Evolutionary conservation across 2,888 invertebrate genomes (phyloP).

Genomic region (Drosophila nr. fundita): DNA sequence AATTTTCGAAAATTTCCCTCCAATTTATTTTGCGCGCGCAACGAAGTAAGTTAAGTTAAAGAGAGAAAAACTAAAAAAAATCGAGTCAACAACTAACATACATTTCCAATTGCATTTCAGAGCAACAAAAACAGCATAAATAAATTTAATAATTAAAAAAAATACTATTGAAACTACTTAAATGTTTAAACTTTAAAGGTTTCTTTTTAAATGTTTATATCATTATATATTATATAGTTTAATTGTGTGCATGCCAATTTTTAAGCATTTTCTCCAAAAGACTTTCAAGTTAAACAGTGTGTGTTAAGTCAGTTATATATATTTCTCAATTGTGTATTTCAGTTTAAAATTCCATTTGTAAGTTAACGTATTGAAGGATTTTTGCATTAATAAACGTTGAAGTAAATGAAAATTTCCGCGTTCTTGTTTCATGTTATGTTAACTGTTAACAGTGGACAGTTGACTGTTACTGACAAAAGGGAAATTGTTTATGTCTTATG

Average conservation of each 20-base stretch:
- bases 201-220: conserved; percentile 55
- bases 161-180: conserved; percentile 27
- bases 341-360: conserved; percentile 69
- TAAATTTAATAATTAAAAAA: conserved; percentile 16
- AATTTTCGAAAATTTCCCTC: conserved; percentile 11
- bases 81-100: conserved; percentile 46
- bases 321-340: conserved; percentile 41
- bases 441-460: not conserved
- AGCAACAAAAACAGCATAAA: conserved; percentile 45
- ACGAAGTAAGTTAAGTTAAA: conserved; percentile 35
- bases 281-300: conserved; percentile 47
- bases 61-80: not conserved
- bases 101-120: conserved; percentile 68
- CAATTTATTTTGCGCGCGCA: conserved; percentile 40
- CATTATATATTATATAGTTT: conserved; percentile 49
- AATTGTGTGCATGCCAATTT: conserved; percentile 49
- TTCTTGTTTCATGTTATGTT: not conserved
- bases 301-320: conserved; percentile 55
- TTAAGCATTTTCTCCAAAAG: conserved; percentile 46
- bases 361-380: conserved; percentile 62
- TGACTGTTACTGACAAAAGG: not conserved
- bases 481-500: not conserved
- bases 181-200: conserved; percentile 60
- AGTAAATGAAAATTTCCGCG: conserved; percentile 38
- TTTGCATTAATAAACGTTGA: conserved; percentile 77